phyloP scores from a whole-genome alignment of 2,888 invertebrate species.

The Pterostichus niger region DNA sequence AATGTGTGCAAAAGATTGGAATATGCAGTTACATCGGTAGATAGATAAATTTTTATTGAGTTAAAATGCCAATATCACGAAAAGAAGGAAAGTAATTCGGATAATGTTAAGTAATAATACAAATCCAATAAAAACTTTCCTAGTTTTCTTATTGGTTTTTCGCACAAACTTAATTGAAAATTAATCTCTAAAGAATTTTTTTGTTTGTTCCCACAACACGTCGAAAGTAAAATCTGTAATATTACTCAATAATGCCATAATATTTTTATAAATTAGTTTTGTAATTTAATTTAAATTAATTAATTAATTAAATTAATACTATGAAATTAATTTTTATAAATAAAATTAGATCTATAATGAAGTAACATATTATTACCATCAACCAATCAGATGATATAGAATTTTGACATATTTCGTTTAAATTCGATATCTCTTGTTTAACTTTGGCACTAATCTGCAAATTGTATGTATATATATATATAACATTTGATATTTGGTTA shows the following conservation, averaged over 20 bases:
- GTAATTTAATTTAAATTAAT: background rate
- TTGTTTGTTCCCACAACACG: background rate
- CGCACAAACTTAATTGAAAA: conserved; percentile 40
- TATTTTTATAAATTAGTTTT: too few species aligned
- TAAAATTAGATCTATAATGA: too few species aligned
- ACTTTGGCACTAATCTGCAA: too few species aligned
- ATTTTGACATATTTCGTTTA: too few species aligned
- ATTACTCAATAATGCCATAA: background rate
- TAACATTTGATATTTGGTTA: too few species aligned
- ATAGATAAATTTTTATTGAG: conserved; percentile 22
- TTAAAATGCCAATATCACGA: background rate
- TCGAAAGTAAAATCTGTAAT: background rate
- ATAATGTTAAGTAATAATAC: conserved; percentile 37
- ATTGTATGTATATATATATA: too few species aligned
- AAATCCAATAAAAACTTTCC: conserved; percentile 37
- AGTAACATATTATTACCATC: too few species aligned
- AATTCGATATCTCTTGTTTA: too few species aligned
- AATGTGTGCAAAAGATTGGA: conserved; percentile 4
- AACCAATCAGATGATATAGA: too few species aligned
- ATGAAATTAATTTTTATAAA: background rate
- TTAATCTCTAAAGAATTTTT: conserved; percentile 15
- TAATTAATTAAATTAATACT: background rate
- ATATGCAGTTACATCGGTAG: conserved; percentile 18
- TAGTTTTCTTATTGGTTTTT: conserved; percentile 39
- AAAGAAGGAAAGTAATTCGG: conserved; percentile 31